Percentiles rank a stretch among this genome's conserved stretches.
phyloP scores from a whole-genome alignment of 92 coral and sea anemone genomes.

The Siderastrea siderea region DNA sequence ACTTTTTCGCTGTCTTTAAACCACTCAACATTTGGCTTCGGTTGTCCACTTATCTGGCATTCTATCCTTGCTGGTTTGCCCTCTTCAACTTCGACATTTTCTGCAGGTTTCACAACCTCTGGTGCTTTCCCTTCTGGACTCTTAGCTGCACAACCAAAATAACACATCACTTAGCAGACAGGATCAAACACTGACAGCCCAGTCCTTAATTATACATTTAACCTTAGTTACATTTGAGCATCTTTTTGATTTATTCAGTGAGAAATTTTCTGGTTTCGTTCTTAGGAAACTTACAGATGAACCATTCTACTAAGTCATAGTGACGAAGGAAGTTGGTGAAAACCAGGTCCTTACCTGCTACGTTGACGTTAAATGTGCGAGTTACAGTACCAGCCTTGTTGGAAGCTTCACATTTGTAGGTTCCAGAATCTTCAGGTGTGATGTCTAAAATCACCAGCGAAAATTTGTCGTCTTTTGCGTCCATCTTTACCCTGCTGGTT shows the following conservation, averaged over 20 bases:
- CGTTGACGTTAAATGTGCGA: constrained; percentile 83
- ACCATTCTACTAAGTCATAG: too few species aligned
- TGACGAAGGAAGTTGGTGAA: neutral
- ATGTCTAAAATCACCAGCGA: constrained; percentile 73
- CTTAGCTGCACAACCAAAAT: constrained; percentile 56
- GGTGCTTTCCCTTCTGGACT: constrained; percentile 92
- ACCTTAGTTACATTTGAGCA: too few species aligned
- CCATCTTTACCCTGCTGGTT: constrained; percentile 64
- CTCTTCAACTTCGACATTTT: constrained; percentile 71
- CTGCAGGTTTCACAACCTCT: constrained; percentile 67
- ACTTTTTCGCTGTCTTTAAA: constrained; percentile 80
- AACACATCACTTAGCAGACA: neutral
- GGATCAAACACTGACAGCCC: too few species aligned
- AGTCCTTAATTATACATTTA: too few species aligned
- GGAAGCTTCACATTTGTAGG: constrained; percentile 90
- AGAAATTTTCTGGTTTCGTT: too few species aligned
- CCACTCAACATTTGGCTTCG: constrained; percentile 93
- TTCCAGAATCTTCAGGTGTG: constrained; percentile 88
- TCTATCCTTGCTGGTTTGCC: constrained; percentile 79
- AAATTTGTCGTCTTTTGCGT: constrained; percentile 71
- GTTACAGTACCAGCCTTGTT: constrained; percentile 85
- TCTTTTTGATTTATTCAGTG: too few species aligned
- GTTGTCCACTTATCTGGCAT: constrained; percentile 84
- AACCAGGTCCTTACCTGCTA: constrained; percentile 77
- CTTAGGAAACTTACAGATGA: too few species aligned